phyloP scores from a whole-genome alignment of 2,797 vertebrate species.

The Antrozous pallidus region DNA sequence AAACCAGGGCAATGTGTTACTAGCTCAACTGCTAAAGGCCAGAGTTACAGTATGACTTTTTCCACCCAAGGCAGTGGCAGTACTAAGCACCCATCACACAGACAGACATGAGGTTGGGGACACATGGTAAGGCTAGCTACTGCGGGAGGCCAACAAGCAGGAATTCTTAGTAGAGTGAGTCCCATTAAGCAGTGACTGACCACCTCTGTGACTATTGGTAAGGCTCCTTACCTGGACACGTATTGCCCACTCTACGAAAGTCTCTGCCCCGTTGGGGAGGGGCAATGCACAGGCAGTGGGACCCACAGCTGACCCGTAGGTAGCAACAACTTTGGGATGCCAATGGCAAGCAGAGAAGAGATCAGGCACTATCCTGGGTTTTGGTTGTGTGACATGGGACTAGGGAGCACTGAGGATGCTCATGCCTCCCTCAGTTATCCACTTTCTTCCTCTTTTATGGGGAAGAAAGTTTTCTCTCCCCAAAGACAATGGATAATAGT shows the following conservation, averaged over 20 bases:
- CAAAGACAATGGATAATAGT: background rate
- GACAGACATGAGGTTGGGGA: background rate
- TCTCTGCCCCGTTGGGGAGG: background rate
- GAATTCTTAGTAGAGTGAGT: background rate
- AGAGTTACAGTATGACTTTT: background rate
- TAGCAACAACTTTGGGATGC: no score
- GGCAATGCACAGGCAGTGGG: background rate
- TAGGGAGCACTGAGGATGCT: background rate
- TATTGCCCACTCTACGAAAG: background rate
- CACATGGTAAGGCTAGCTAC: background rate
- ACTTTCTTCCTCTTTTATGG: background rate
- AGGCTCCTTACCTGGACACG: background rate
- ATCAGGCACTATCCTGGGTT: background rate
- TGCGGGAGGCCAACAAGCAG: background rate
- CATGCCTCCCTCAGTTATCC: background rate
- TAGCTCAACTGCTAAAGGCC: background rate
- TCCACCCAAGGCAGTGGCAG: background rate
- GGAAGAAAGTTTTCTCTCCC: background rate
- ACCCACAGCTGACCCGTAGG: background rate
- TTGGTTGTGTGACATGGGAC: no score
- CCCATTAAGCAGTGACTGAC: background rate
- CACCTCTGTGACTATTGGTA: background rate
- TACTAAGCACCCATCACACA: background rate
- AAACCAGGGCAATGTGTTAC: background rate
- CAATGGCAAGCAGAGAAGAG: background rate